Evolutionary conservation across 2,113 vertebrate genomes (phyloP).

Genomic region (Microtus richardsoni): DNA sequence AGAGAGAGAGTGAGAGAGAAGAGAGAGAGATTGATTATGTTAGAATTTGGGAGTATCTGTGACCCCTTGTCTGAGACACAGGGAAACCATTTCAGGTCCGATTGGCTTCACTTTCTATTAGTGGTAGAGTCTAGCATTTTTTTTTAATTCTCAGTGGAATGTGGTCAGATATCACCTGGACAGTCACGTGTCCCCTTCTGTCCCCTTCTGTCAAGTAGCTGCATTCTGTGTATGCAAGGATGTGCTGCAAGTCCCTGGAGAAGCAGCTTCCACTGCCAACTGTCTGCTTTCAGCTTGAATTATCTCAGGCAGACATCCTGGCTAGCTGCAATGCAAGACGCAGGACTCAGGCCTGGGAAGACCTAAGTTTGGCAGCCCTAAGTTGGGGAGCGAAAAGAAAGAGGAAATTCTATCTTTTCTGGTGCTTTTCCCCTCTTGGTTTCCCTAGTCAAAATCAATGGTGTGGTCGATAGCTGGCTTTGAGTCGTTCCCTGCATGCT

Average conservation of each 20-base stretch:
- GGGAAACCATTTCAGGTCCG: background rate
- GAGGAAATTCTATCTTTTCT: constrained; percentile 89
- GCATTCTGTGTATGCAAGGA: constrained; percentile 80
- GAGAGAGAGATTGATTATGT: background rate
- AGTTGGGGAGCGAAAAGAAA: constrained; percentile 78
- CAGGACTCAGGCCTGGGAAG: constrained; percentile 83
- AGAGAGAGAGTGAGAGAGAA: too few relatives aligned
- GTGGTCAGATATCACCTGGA: constrained; percentile 68
- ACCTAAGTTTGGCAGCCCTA: constrained; percentile 83
- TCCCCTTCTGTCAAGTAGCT: constrained; percentile 76
- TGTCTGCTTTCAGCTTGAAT: constrained; percentile 86
- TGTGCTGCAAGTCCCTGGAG: constrained; percentile 84
- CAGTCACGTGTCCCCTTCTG: constrained; percentile 54
- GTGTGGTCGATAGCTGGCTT: constrained; percentile 89
- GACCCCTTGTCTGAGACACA: background rate
- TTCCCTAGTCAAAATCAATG: constrained; percentile 90
- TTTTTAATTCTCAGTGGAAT: constrained; percentile 44
- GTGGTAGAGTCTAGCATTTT: background rate
- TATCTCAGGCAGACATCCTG: constrained; percentile 90
- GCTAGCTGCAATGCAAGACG: constrained; percentile 86
- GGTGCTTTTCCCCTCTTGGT: constrained; percentile 86
- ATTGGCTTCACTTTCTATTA: background rate
- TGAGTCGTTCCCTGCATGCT: constrained; percentile 87
- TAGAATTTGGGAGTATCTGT: constrained; percentile 25
- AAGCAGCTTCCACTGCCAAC: constrained; percentile 83